Conservation (phyloP, 2,797 vertebrate genomes). For the Pristis pectinata region DNA sequence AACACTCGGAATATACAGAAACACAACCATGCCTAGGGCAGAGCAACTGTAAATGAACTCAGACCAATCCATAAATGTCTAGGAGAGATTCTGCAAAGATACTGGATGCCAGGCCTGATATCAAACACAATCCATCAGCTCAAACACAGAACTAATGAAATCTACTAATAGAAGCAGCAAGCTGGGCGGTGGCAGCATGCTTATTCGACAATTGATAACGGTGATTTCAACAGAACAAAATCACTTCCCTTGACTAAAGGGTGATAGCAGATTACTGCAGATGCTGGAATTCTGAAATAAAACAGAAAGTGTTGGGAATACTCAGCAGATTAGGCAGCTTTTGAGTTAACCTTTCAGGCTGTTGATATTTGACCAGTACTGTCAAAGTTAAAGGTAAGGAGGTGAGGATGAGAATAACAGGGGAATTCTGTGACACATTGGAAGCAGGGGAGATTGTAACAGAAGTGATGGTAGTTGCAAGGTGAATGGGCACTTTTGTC, state of each 20-base stretch:
- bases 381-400: too few species aligned
- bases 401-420: too few species aligned
- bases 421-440: too few species aligned
- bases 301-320: too few species aligned
- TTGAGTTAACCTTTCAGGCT: too few species aligned
- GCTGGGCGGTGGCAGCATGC: background rate
- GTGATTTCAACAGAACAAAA: background rate
- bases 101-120: constrained; percentile 29
- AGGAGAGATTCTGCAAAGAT: constrained; percentile 20
- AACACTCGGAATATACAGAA: background rate
- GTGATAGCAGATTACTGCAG: too few species aligned
- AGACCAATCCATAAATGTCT: constrained; percentile 28
- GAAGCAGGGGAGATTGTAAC: too few species aligned
- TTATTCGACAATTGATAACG: constrained; percentile 1
- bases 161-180: background rate
- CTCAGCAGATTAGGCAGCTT: too few species aligned
- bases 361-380: too few species aligned
- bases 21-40: background rate
- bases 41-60: background rate
- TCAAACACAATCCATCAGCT: constrained; percentile 27
- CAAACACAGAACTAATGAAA: constrained; percentile 31
- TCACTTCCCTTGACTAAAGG: background rate
- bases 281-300: too few species aligned
- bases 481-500: too few species aligned
- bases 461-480: too few species aligned